phyloP scores from a whole-genome alignment of 2,888 invertebrate genomes.

The Lithophane leautieri region DNA sequence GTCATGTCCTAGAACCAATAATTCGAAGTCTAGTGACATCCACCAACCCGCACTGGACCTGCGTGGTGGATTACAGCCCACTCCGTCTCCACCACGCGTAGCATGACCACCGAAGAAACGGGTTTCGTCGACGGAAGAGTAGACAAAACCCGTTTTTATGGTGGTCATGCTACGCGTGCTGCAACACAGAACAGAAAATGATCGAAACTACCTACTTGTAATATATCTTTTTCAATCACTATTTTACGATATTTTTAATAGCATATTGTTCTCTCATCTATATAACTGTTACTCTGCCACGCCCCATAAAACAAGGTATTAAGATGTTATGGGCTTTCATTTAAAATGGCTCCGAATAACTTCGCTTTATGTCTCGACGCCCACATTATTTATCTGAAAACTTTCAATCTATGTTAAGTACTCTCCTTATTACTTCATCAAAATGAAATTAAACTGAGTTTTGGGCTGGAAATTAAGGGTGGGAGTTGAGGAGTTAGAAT shows the following conservation, averaged over 20 bases:
- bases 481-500: slow-evolving; percentile 11
- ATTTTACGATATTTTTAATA: neutral
- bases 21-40: neutral
- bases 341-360: slow-evolving; percentile 50
- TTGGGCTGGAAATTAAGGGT: slow-evolving; percentile 15
- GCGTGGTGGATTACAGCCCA: neutral
- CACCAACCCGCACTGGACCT: neutral
- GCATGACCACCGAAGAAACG: too few species aligned
- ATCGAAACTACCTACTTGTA: neutral
- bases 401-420: slow-evolving; percentile 61
- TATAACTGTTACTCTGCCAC: slow-evolving; percentile 24
- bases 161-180: too few species aligned
- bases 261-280: slow-evolving; percentile 17
- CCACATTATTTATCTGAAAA: slow-evolving; percentile 62
- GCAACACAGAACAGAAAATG: neutral
- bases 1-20: neutral
- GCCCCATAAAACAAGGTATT: slow-evolving; percentile 49
- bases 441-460: slow-evolving; percentile 51
- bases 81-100: neutral
- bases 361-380: slow-evolving; percentile 44
- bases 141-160: too few species aligned
- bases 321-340: slow-evolving; percentile 49
- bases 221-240: neutral
- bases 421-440: slow-evolving; percentile 59
- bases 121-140: too few species aligned